Evolutionary conservation across 30 jellyfish, hydroid and myxozoan species (phyloP).

Genomic region (Pseudorhiza aurosa): DNA sequence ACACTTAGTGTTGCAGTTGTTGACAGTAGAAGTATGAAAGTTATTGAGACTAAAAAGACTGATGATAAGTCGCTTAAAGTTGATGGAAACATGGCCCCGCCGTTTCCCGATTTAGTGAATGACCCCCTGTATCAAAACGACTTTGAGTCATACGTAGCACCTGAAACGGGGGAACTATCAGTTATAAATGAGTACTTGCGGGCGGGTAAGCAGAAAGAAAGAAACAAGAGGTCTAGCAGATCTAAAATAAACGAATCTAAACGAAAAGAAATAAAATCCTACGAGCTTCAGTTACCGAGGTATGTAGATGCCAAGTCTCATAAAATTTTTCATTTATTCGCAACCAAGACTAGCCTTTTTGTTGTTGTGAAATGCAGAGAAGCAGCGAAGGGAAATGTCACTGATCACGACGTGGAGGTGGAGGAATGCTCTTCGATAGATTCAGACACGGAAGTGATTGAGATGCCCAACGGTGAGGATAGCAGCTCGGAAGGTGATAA

Average conservation of each 20-base stretch:
- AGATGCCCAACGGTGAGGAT: conserved; percentile 27
- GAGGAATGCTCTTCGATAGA: conserved; percentile 38
- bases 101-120: conserved; percentile 1
- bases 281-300: conserved; percentile 41
- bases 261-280: conserved; percentile 31
- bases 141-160: conserved; percentile 25
- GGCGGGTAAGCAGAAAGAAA: conserved; percentile 65
- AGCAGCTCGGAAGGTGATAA: not conserved
- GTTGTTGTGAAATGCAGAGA: conserved; percentile 17
- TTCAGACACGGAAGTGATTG: conserved; percentile 52
- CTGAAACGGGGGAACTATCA: conserved; percentile 66
- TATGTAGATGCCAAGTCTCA: conserved; percentile 14
- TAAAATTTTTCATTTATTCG: conserved; percentile 10
- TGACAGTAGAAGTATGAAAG: conserved; percentile 9
- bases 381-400: not conserved
- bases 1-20: conserved; percentile 26
- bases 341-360: conserved; percentile 31
- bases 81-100: not conserved
- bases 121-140: conserved; percentile 21
- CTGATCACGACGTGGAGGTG: not conserved
- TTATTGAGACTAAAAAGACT: not conserved
- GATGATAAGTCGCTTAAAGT: conserved; percentile 3
- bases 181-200: conserved; percentile 85
- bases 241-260: conserved; percentile 4
- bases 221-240: conserved; percentile 24